Percentiles rank a stretch among this genome's conserved stretches.
Conservation (phyloP, 1,140 invertebrate species). For the Limonius californicus region DNA sequence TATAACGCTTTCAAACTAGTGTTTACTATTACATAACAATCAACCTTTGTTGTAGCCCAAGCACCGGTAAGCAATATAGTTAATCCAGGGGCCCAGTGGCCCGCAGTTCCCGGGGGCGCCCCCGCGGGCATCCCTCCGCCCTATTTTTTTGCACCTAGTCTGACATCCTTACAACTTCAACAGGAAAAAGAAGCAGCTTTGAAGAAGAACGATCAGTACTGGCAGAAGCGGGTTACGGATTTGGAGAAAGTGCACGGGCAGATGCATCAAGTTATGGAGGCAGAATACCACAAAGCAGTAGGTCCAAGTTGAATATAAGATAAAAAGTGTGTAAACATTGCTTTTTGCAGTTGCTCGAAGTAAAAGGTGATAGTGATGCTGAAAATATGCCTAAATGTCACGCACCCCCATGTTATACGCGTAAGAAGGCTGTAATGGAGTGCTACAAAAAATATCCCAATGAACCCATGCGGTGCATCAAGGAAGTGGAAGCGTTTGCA, state of each 20-base stretch:
- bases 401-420: slow-evolving; percentile 33
- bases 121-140: slow-evolving; percentile 20
- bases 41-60: background rate
- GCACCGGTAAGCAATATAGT: background rate
- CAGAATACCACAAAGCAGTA: slow-evolving; percentile 53
- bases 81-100: background rate
- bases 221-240: slow-evolving; percentile 51
- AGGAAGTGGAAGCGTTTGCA: slow-evolving; percentile 45
- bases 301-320: slow-evolving; percentile 18
- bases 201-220: slow-evolving; percentile 51
- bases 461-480: slow-evolving; percentile 43
- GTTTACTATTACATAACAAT: background rate
- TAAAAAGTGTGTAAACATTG: too few species aligned
- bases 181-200: slow-evolving; percentile 41
- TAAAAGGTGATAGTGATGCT: too few species aligned
- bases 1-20: too few species aligned
- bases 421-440: slow-evolving; percentile 37
- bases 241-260: slow-evolving; percentile 50
- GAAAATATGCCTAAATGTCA: background rate
- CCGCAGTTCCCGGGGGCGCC: background rate
- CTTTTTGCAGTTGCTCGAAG: too few species aligned
- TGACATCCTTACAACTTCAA: slow-evolving; percentile 45
- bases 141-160: slow-evolving; percentile 39
- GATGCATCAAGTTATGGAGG: slow-evolving; percentile 51
- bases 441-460: slow-evolving; percentile 42